Percentiles rank a stretch among this genome's conserved stretches.
These are phyloP conservation scores for Dromaius novaehollandiae DNA, from an alignment of 2,113 vertebrate genomes.

Conservation along the genomic window DNA sequence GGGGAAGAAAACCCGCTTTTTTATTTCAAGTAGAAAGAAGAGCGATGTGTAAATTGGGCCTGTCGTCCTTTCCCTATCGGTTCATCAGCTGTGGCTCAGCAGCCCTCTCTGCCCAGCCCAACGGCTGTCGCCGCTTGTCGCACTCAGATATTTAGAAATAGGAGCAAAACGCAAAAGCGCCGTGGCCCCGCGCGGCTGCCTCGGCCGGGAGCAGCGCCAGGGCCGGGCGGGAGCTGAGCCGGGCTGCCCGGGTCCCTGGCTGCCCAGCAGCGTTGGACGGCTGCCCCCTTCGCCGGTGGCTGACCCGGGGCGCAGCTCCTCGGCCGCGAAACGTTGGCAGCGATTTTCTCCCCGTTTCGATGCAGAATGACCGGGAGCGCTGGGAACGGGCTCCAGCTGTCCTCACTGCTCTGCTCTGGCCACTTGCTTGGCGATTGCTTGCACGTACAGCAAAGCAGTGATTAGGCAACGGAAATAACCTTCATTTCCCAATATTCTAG, in stretches of 20 bases:
- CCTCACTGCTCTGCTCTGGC: background rate
- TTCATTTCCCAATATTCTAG: background rate
- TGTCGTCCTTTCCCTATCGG: background rate
- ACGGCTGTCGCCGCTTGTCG: accelerated
- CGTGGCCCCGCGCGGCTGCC: background rate
- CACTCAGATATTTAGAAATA: background rate
- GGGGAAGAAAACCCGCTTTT: background rate
- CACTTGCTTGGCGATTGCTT: background rate
- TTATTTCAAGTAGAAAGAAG: background rate
- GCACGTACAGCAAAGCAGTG: background rate
- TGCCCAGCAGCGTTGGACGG: background rate
- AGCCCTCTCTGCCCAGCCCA: background rate
- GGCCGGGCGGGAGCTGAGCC: too few species aligned
- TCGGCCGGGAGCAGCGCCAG: background rate
- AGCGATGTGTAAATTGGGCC: background rate
- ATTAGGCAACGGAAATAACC: background rate
- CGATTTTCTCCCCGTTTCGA: background rate
- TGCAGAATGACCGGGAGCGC: background rate
- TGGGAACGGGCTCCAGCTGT: background rate
- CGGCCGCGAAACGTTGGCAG: background rate
- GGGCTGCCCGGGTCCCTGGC: too few species aligned
- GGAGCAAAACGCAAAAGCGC: background rate
- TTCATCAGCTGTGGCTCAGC: background rate
- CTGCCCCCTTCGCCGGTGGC: accelerated
- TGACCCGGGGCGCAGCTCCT: background rate